These are phyloP conservation scores for Drosophila emarginata DNA, from an alignment of 2,888 invertebrate species.

Conservation along the genomic window DNA sequence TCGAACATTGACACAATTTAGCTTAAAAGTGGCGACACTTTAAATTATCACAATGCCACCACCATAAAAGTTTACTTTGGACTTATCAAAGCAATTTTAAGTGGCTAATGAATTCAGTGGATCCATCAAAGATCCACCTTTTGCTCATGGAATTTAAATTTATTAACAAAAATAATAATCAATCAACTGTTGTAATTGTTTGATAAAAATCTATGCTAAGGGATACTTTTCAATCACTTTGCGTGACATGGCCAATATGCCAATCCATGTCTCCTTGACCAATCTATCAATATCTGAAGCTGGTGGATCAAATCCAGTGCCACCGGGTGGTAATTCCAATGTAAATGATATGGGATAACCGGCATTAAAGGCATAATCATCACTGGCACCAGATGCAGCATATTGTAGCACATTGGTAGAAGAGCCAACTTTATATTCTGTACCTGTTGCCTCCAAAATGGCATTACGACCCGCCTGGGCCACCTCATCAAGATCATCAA, in stretches of 20 bases:
- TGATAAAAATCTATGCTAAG: slow-evolving; percentile 32
- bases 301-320: slow-evolving; percentile 84
- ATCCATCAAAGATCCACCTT: not conserved
- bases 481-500: slow-evolving; percentile 79
- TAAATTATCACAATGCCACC: not conserved
- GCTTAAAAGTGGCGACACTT: not conserved
- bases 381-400: slow-evolving; percentile 84
- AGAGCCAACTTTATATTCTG: slow-evolving; percentile 77
- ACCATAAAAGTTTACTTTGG: not conserved
- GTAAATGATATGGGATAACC: slow-evolving; percentile 81
- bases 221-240: slow-evolving; percentile 62
- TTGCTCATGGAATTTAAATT: too few species aligned
- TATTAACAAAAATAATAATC: not conserved
- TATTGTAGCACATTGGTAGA: slow-evolving; percentile 80
- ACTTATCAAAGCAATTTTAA: not conserved
- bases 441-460: slow-evolving; percentile 75
- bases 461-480: slow-evolving; percentile 76
- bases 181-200: too few species aligned
- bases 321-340: slow-evolving; percentile 85
- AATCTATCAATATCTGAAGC: slow-evolving; percentile 84
- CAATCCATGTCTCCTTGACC: slow-evolving; percentile 85
- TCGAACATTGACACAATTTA: not conserved
- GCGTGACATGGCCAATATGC: slow-evolving; percentile 76
- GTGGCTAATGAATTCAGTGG: not conserved
- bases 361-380: slow-evolving; percentile 85